A percentile compares a stretch with the other conserved stretches of the same genome.
phyloP scores from a whole-genome alignment of 1,140 invertebrate species.

The Drosophila bocki region DNA sequence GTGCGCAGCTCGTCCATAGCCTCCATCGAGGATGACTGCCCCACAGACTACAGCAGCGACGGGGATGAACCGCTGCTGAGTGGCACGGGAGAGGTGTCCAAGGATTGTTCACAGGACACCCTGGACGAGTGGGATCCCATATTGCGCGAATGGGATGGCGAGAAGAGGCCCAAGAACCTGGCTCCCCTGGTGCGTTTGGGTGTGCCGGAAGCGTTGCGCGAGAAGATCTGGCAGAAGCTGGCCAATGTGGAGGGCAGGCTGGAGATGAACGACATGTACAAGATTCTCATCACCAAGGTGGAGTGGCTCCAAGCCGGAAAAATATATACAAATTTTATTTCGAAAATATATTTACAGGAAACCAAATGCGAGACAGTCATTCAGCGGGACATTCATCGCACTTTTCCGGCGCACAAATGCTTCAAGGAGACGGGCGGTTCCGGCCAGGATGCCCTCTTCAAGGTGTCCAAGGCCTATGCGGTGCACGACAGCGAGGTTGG shows the following conservation, averaged over 20 bases:
- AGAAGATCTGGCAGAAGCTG: constrained; percentile 98
- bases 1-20: constrained; percentile 82
- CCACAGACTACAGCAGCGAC: constrained; percentile 87
- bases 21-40: constrained; percentile 84
- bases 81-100: constrained; percentile 98
- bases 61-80: constrained; percentile 98
- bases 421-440: constrained; percentile 96
- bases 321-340: neutral
- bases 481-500: constrained; percentile 98
- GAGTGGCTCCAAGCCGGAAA: constrained; percentile 19
- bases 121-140: constrained; percentile 97
- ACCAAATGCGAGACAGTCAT: constrained; percentile 94
- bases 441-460: constrained; percentile 97
- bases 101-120: constrained; percentile 97
- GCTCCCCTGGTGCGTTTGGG: constrained; percentile 92
- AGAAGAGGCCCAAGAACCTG: constrained; percentile 92
- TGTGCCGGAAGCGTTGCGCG: constrained; percentile 97
- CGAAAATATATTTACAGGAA: constrained; percentile 47
- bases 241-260: constrained; percentile 93
- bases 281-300: constrained; percentile 94
- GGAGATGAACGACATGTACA: constrained; percentile 96
- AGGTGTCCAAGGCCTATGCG: constrained; percentile 98
- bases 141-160: constrained; percentile 91
- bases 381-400: constrained; percentile 97
- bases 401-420: constrained; percentile 99